Evolutionary conservation across 2,888 invertebrate species (phyloP).

Genomic region (Malthinus seriepunctatus): DNA sequence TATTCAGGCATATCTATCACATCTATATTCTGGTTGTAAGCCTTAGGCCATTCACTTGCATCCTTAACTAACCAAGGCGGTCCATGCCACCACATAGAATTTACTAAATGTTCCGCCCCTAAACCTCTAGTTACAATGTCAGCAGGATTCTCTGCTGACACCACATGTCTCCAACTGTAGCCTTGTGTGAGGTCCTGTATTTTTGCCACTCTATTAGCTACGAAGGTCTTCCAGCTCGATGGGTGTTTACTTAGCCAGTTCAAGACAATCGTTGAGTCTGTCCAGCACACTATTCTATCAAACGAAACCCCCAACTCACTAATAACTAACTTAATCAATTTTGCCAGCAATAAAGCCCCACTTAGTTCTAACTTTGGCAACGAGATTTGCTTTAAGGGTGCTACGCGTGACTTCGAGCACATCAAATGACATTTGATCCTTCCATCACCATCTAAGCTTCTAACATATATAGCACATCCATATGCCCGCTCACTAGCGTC

Average conservation of each 20-base stretch:
- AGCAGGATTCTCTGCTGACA: constrained; percentile 5
- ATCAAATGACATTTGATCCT: constrained; percentile 20
- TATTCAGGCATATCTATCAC: too few species aligned
- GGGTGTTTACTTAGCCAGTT: neutral
- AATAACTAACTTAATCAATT: constrained; percentile 16
- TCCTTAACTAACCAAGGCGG: neutral
- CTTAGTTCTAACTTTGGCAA: constrained; percentile 35
- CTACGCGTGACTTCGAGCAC: constrained; percentile 37
- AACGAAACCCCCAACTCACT: constrained; percentile 1
- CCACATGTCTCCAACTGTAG: constrained; percentile 4
- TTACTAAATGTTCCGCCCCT: neutral
- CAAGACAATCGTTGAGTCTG: constrained; percentile 29
- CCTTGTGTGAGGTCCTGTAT: neutral
- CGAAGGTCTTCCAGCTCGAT: constrained; percentile 1
- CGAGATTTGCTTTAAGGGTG: constrained; percentile 35
- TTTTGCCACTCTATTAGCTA: constrained; percentile 9
- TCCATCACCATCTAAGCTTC: constrained; percentile 14
- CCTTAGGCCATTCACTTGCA: constrained; percentile 9
- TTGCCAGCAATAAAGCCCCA: constrained; percentile 28
- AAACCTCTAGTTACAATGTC: constrained; percentile 7
- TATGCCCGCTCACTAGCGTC: constrained; percentile 32
- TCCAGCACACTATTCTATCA: constrained; percentile 21
- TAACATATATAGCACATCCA: constrained; percentile 35
- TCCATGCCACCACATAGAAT: constrained; percentile 1
- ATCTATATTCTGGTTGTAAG: too few species aligned